A percentile compares a stretch with the other conserved stretches of the same genome.
phyloP scores from a whole-genome alignment of 2,888 invertebrate genomes.

The Cosmorhoe ocellata region DNA sequence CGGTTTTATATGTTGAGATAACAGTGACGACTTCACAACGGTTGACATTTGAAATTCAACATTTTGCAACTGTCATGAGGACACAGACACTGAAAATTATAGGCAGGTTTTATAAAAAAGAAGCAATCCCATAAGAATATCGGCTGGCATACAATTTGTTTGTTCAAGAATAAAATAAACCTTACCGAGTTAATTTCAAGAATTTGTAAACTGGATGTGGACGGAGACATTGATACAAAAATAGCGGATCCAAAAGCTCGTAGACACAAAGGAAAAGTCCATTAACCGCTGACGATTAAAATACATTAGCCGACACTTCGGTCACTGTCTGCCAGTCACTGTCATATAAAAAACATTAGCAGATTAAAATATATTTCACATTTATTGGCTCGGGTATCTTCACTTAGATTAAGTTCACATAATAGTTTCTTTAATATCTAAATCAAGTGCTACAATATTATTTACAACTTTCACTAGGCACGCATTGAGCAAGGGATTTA shows the following conservation, averaged over 20 bases:
- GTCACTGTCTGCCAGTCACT: slow-evolving; percentile 36
- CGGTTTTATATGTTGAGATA: slow-evolving; percentile 23
- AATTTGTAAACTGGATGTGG: too few relatives aligned
- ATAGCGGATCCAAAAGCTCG: slow-evolving; percentile 10
- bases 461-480: slow-evolving; percentile 39
- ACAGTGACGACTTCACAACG: slow-evolving; percentile 17
- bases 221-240: neutral
- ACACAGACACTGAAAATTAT: neutral
- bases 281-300: slow-evolving; percentile 44
- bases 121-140: too few relatives aligned
- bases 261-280: slow-evolving; percentile 34
- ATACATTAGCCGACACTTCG: slow-evolving; percentile 40
- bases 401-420: neutral
- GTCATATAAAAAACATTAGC: slow-evolving; percentile 33
- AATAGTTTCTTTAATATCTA: slow-evolving; percentile 9
- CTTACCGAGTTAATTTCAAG: too few relatives aligned
- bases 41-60: neutral
- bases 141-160: too few relatives aligned
- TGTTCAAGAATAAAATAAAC: too few relatives aligned
- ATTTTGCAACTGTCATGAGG: too few relatives aligned
- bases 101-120: too few relatives aligned
- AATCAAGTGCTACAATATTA: slow-evolving; percentile 21
- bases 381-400: too few relatives aligned
- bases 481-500: slow-evolving; percentile 13
- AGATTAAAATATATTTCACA: neutral